Conservation (phyloP, 30 jellyfish, hydroid and myxozoan genomes). For the Chrysaora quinquecirrha region DNA sequence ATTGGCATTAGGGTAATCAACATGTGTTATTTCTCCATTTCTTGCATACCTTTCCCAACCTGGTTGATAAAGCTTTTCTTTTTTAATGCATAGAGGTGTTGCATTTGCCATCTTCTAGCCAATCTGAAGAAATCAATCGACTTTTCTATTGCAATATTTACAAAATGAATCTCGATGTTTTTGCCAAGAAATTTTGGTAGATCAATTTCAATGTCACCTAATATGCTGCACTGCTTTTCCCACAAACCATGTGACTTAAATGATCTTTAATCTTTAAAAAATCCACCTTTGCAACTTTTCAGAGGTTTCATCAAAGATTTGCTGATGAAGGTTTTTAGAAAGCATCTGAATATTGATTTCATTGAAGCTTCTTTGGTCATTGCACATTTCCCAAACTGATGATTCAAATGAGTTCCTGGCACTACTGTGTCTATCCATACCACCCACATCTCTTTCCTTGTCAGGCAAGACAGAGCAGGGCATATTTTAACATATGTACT, state of each 20-base stretch:
- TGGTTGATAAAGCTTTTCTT: slow-evolving; percentile 55
- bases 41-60: slow-evolving; percentile 92
- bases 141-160: slow-evolving; percentile 70
- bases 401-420: too few species aligned
- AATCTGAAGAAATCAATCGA: slow-evolving; percentile 36
- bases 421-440: too few species aligned
- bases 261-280: slow-evolving; percentile 61
- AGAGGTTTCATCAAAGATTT: slow-evolving; percentile 38
- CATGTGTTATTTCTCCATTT: slow-evolving; percentile 68
- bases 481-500: too few species aligned
- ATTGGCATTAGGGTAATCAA: slow-evolving; percentile 82
- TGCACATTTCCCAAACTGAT: not conserved
- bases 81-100: slow-evolving; percentile 58
- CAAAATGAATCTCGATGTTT: slow-evolving; percentile 89
- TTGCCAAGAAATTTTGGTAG: slow-evolving; percentile 88
- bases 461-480: too few species aligned
- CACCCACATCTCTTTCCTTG: too few species aligned
- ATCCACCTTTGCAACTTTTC: not conserved
- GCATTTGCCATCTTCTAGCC: slow-evolving; percentile 69
- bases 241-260: slow-evolving; percentile 78
- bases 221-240: slow-evolving; percentile 67
- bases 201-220: slow-evolving; percentile 47
- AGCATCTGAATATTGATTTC: slow-evolving; percentile 93
- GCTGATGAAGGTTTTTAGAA: slow-evolving; percentile 76
- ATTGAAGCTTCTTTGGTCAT: slow-evolving; percentile 59